Evolutionary conservation across 2,888 invertebrate genomes (phyloP).

Genomic region (Lissocephala sabroskyi): DNA sequence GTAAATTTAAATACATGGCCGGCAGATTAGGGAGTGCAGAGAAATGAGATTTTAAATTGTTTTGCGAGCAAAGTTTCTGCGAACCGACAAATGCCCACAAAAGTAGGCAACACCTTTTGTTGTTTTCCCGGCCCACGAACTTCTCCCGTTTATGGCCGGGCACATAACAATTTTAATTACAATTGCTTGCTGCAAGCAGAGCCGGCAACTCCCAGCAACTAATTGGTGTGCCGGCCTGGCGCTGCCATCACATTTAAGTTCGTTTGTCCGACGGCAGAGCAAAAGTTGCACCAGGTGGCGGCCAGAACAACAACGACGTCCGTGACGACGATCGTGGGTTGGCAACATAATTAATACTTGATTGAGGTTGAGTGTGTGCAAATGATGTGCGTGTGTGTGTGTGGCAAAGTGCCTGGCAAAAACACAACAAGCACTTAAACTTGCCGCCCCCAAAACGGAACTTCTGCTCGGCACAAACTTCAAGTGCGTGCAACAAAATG

Average conservation of each 20-base stretch:
- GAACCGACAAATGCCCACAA: too few relatives aligned
- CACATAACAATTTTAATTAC: too few relatives aligned
- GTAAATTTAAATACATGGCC: too few relatives aligned
- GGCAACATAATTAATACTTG: conserved; percentile 48
- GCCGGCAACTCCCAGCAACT: too few relatives aligned
- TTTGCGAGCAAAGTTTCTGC: too few relatives aligned
- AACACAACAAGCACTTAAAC: conserved; percentile 20
- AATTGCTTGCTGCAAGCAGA: too few relatives aligned
- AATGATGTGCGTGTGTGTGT: conserved; percentile 3
- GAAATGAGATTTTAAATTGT: too few relatives aligned
- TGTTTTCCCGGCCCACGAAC: too few relatives aligned
- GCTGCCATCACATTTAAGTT: conserved; percentile 12
- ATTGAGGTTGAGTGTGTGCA: conserved; percentile 25
- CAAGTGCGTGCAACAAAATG: conserved; percentile 23
- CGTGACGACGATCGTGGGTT: not conserved
- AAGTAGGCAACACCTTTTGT: too few relatives aligned
- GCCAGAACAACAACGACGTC: not conserved
- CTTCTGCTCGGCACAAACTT: conserved; percentile 3
- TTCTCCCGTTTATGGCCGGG: too few relatives aligned
- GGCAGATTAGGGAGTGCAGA: too few relatives aligned
- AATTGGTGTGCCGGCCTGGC: conserved; percentile 6
- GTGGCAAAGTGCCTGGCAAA: conserved; percentile 14
- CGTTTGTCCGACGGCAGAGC: conserved; percentile 6
- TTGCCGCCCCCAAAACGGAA: conserved; percentile 16
- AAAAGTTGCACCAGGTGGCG: not conserved